Conservation (phyloP, 2,113 vertebrate species). For the Crotophaga sulcirostris region DNA sequence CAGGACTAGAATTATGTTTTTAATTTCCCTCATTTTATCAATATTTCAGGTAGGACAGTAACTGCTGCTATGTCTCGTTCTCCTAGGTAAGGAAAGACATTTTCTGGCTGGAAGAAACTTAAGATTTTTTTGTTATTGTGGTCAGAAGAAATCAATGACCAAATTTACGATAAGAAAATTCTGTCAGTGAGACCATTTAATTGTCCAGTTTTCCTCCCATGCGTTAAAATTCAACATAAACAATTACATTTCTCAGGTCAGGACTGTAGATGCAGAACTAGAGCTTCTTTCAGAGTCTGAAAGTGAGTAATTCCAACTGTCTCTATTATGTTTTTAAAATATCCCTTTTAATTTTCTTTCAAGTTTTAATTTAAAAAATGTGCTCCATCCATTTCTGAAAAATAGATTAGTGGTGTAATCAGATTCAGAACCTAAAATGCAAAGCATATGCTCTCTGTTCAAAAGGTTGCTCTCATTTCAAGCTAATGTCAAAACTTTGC, state of each 20-base stretch:
- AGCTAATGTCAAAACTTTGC: conserved; percentile 23
- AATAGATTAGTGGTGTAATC: conserved; percentile 34
- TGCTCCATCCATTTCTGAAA: conserved; percentile 28
- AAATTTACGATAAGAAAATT: background rate
- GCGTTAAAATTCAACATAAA: background rate
- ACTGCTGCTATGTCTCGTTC: background rate
- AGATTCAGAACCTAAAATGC: conserved; percentile 30
- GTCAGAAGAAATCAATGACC: background rate
- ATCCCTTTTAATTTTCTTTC: conserved; percentile 38
- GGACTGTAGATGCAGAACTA: background rate
- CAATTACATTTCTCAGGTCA: background rate
- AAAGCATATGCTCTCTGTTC: conserved; percentile 40
- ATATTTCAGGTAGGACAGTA: background rate
- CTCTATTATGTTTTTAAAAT: background rate
- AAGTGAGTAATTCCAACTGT: conserved; percentile 13
- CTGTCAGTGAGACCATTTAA: background rate
- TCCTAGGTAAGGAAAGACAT: background rate
- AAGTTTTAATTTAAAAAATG: conserved; percentile 49
- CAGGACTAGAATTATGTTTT: background rate
- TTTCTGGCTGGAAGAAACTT: background rate
- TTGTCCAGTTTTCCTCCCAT: background rate
- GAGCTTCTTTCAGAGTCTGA: background rate
- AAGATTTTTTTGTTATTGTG: background rate
- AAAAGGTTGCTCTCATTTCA: conserved; percentile 35
- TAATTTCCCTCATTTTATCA: background rate